A percentile compares a stretch with the other conserved stretches of the same genome.
These are phyloP conservation scores for Lophius piscatorius DNA, from an alignment of 2,113 vertebrate species.

Conservation along the genomic window DNA sequence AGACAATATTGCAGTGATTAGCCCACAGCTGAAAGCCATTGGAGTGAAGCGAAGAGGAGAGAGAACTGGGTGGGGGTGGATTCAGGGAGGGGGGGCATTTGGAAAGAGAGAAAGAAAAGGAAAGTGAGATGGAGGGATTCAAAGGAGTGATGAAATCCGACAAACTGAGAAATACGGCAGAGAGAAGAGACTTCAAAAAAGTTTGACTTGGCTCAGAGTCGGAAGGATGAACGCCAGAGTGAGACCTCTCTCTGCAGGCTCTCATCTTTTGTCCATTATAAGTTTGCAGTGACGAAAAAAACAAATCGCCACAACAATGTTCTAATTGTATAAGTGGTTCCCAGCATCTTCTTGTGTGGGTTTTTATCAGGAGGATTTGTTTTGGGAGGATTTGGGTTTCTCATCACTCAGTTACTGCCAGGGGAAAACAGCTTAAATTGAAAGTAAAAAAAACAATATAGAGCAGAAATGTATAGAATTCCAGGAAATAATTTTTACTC, in stretches of 20 bases:
- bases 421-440: not conserved
- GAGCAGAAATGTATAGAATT: slow-evolving; percentile 44
- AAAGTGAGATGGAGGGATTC: not conserved
- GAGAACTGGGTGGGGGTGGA: slow-evolving; percentile 2
- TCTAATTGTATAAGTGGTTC: no score
- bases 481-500: slow-evolving; percentile 51
- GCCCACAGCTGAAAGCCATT: slow-evolving; percentile 75
- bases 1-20: slow-evolving; percentile 71
- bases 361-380: slow-evolving; percentile 47
- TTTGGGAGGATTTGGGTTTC: slow-evolving; percentile 53
- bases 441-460: slow-evolving; percentile 49
- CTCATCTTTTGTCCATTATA: slow-evolving; percentile 38
- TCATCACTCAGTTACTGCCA: slow-evolving; percentile 34
- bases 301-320: slow-evolving; percentile 34
- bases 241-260: no score
- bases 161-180: not conserved
- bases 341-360: slow-evolving; percentile 40
- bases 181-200: slow-evolving; percentile 27
- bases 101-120: slow-evolving; percentile 10
- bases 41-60: slow-evolving; percentile 60
- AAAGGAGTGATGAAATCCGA: not conserved
- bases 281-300: slow-evolving; percentile 30
- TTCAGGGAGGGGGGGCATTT: slow-evolving; percentile 5
- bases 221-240: slow-evolving; percentile 19
- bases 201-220: slow-evolving; percentile 30